phyloP scores from a whole-genome alignment of 1,140 invertebrate genomes.

The Drosophila pallidifrons region DNA sequence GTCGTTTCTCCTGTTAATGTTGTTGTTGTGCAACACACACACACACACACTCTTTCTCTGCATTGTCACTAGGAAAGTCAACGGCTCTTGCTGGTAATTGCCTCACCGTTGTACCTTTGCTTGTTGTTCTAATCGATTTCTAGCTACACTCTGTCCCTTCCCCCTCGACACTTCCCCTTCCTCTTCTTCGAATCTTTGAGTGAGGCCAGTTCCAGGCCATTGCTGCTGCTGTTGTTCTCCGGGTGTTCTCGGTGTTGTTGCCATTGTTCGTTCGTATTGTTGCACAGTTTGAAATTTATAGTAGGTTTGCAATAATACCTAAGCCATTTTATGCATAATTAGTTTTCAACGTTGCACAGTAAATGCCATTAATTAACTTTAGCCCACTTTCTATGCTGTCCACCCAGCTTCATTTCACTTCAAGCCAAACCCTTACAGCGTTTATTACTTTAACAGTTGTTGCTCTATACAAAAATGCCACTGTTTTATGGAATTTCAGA shows the following conservation, averaged over 20 bases:
- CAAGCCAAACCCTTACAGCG: too few species aligned
- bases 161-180: background rate
- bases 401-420: background rate
- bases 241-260: conserved; percentile 66
- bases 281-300: conserved; percentile 79
- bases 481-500: too few species aligned
- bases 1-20: conserved; percentile 47
- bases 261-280: conserved; percentile 63
- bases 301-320: conserved; percentile 77
- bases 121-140: conserved; percentile 82
- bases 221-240: conserved; percentile 44
- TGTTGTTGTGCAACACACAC: conserved; percentile 54
- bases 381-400: conserved; percentile 7
- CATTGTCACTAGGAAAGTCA: conserved; percentile 63
- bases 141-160: conserved; percentile 11
- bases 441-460: background rate
- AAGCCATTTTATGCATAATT: conserved; percentile 82
- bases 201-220: conserved; percentile 24
- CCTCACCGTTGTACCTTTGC: conserved; percentile 76
- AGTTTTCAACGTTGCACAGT: conserved; percentile 78
- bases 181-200: too few species aligned
- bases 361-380: conserved; percentile 80
- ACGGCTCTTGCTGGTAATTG: conserved; percentile 74
- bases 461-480: background rate
- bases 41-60: conserved; percentile 36